Conservation (phyloP, 2,797 vertebrate species). For the Girardinus metallicus region DNA sequence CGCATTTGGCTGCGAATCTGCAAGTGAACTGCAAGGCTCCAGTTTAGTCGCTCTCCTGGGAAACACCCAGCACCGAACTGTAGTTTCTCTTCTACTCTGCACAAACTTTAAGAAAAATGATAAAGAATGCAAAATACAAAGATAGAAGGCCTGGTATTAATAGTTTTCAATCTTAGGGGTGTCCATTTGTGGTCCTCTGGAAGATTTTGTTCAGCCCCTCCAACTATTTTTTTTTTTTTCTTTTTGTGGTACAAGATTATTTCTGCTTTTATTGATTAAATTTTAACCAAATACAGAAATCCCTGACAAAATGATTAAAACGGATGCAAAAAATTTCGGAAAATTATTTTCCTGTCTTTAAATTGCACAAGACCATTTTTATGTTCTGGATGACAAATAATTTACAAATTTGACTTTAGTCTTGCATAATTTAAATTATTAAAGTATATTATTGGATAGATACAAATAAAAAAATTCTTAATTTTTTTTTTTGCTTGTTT, state of each 20-base stretch:
- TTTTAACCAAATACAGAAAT: too few species aligned
- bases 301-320: background rate
- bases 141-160: background rate
- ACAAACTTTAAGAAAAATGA: background rate
- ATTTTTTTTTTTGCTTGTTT: background rate
- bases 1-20: conserved; percentile 30
- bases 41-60: background rate
- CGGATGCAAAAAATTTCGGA: background rate
- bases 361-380: too few species aligned
- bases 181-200: background rate
- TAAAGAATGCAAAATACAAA: background rate
- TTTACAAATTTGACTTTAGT: too few species aligned
- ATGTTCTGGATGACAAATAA: too few species aligned
- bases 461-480: too few species aligned
- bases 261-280: background rate
- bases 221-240: background rate
- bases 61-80: background rate
- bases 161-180: background rate
- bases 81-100: background rate
- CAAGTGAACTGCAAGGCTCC: background rate
- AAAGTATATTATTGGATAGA: background rate
- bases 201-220: background rate
- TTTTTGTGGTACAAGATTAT: background rate
- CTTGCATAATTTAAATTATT: background rate
- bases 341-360: too few species aligned